Percentiles rank a stretch among this genome's conserved stretches.
These are phyloP conservation scores for Thereva unica DNA, from an alignment of 2,888 invertebrate genomes.

Conservation along the genomic window DNA sequence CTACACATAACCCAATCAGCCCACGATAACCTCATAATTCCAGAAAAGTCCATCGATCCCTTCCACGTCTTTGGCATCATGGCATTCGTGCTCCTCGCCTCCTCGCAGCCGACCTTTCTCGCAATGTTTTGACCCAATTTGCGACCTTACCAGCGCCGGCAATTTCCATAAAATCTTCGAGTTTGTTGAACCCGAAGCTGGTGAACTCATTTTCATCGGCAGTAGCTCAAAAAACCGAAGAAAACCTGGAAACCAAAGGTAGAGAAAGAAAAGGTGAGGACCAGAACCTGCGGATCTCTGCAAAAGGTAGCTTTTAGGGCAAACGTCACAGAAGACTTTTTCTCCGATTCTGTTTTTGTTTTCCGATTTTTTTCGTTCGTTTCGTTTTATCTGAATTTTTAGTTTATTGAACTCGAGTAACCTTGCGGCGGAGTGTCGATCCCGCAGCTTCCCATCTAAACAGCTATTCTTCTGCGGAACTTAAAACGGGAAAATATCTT, in stretches of 20 bases:
- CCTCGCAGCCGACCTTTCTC: no score
- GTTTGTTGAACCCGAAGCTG: slow-evolving; percentile 19
- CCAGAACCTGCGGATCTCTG: not conserved
- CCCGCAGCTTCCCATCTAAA: not conserved
- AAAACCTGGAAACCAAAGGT: not conserved
- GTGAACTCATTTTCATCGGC: slow-evolving; percentile 23
- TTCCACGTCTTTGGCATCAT: no score
- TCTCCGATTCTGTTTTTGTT: not conserved
- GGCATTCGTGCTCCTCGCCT: no score
- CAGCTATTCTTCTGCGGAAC: not conserved
- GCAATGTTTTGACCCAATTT: slow-evolving; percentile 13
- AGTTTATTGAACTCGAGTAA: slow-evolving; percentile 25
- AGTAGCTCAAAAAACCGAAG: not conserved
- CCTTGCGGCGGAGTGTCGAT: slow-evolving; percentile 1
- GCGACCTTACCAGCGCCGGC: not conserved
- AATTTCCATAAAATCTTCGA: slow-evolving; percentile 4
- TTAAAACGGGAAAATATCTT: not conserved
- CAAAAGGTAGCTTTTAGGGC: no score
- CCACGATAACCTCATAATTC: no score
- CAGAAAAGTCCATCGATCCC: no score
- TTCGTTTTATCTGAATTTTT: slow-evolving; percentile 23
- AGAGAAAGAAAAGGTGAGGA: not conserved
- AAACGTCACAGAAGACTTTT: not conserved
- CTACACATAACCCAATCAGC: no score
- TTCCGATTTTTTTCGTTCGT: not conserved